Percentiles rank a stretch among this genome's conserved stretches.
phyloP scores from a whole-genome alignment of 35 echinoderm and acorn worm genomes.

The Eucidaris tribuloides region DNA sequence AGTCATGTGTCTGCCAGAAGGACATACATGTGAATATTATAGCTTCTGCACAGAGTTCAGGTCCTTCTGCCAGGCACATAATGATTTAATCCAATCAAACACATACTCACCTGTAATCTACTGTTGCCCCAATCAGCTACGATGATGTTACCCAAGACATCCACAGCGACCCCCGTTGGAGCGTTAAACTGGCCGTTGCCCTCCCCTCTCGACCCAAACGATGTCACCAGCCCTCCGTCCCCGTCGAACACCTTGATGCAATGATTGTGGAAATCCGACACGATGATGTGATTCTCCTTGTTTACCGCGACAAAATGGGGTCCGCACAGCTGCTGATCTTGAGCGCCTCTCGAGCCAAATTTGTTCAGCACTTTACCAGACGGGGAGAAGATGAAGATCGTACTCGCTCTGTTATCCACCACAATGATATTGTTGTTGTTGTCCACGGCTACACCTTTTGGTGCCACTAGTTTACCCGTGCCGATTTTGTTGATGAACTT shows the following conservation, averaged over 20 bases:
- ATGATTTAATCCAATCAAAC: no score
- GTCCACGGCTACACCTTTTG: constrained; percentile 94
- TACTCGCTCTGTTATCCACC: constrained; percentile 90
- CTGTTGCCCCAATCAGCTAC: constrained; percentile 99
- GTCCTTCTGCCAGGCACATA: no score
- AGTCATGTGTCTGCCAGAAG: no score
- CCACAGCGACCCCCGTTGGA: constrained; percentile 89
- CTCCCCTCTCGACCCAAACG: constrained; percentile 93
- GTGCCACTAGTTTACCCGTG: constrained; percentile 85
- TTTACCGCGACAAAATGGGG: constrained; percentile 94
- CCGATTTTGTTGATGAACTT: constrained; percentile 92
- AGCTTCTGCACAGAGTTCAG: no score
- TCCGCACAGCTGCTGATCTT: constrained; percentile 95
- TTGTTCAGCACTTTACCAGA: constrained; percentile 90
- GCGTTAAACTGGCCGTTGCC: constrained; percentile 99
- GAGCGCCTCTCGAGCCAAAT: constrained; percentile 88
- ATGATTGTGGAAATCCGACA: constrained; percentile 99
- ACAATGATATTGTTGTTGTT: constrained; percentile 94
- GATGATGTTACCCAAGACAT: constrained; percentile 90
- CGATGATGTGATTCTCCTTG: constrained; percentile 75
- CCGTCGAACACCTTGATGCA: constrained; percentile 97
- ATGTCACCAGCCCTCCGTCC: constrained; percentile 78
- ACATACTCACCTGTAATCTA: constrained; percentile 92
- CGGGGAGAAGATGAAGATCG: constrained; percentile 77
- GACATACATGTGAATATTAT: no score